Evolutionary conservation across 1,140 invertebrate species (phyloP), one percentile per base, ranked within the genome.

Genomic region (Rhagoletis pomonella): DNA sequence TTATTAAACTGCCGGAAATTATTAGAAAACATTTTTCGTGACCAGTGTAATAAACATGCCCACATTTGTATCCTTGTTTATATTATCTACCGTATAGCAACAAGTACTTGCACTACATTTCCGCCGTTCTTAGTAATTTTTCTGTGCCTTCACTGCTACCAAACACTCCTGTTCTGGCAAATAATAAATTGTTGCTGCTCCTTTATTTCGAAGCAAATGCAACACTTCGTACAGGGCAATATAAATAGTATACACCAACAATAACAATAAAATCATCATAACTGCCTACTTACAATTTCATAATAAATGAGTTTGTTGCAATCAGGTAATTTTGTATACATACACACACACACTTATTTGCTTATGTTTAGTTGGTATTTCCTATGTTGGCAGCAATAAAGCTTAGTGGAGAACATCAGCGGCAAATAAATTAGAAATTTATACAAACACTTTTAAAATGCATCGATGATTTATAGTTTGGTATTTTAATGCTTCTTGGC

Each of bases 381-480:
- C 39, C 39, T 14, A 81, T 29, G 47, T 29, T 4, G 9, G 14
- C 7, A 12, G 55, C 17, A 81, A 55, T 9, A 14, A 55, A 77
- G 9, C 73, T 81, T 58, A 17, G 73, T 14, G n/a, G 14, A 4
- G 12, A 81, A 81, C n/a, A 81, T 58, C 73, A 55, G 7, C 42
- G 47, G 17, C 4, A 81, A 81, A 81, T 81, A 81, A 81, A 81
- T 81, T 81, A 17, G 73, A 81, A 81, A 81, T 55, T 81, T 55
- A 81, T 81, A 81, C 73, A 81, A 81, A 81, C 73, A 81, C 44
- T 81, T 19, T 58, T n/a, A 81, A 55, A 55, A 81, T n/a, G 47
- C 47, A 81, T 58, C 19, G 47, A 81, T 81, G 73, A 81, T 81
- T 81, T 81, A 81, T 81, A 47, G 50, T 81, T 81, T 81, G 73